Evolutionary conservation across 2,888 invertebrate genomes (phyloP), one percentile per base, ranked within the genome.

Genomic region (Thelaira solivaga): DNA sequence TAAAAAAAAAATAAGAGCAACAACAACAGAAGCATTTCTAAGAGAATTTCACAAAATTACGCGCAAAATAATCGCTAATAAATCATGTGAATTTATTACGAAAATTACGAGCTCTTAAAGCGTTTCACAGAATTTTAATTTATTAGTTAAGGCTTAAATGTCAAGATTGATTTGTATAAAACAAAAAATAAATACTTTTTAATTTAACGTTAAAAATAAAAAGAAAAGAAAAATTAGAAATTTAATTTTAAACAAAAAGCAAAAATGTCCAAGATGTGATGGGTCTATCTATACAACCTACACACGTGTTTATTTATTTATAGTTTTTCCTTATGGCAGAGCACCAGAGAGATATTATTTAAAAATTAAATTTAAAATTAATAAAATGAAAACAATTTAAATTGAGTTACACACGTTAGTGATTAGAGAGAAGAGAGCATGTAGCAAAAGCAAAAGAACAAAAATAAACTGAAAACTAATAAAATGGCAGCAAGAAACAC

Each of bases 1-100:
- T 4, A 6, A 6, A 8, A 67, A 10, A 64, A 29, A 45, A 16
- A 31, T 20, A 61, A 13, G 4, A 24, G 43, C 31, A 31, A 31
- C 8, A 45, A 7, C 29, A 10, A 29, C 18, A 57, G n/a, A 47
- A 6, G 26, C 6, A 39, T 7, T 51, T 13, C 22, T 11, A 22
- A 57, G 8, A 36, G 13, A 34, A 68, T 59, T 69, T 51, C 41
- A 26, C 34, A 45, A 45, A 62, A 29, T 39, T 61, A 24, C 41
- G 51, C 43, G 51, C 34, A 43, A 29, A 41, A 13, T 59, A 11
- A 49, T 39, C 43, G 18, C 34, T 22, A 45, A 22, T 20, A 61
- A 61, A 20, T 61, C 41, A 61, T 18, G 51, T 31, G 41, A n/a
- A 13, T 57, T 47, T 26, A 57, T 18, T 55, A 34, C 31, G 16